Conservation (phyloP, 2,113 vertebrate species). For the Pseudonaja textilis region DNA sequence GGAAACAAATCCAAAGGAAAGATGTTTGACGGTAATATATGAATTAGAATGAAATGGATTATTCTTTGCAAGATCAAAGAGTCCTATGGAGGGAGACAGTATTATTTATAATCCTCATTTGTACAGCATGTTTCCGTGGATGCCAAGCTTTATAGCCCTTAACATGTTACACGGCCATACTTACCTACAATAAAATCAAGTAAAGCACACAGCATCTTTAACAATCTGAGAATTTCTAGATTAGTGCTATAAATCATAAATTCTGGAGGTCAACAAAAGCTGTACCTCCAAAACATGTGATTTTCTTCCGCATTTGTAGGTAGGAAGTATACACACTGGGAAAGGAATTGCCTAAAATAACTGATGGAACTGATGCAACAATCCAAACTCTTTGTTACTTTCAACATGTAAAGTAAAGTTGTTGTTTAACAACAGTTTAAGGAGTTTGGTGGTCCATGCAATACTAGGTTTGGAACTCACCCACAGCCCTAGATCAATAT, state of each 20-base stretch:
- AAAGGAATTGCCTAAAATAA: not conserved
- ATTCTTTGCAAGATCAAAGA: not conserved
- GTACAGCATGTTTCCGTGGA: not conserved
- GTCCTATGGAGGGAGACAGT: not conserved
- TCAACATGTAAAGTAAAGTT: not conserved
- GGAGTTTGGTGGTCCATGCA: not conserved
- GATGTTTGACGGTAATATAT: not conserved
- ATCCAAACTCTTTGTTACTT: not conserved
- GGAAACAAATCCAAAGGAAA: too few relatives aligned
- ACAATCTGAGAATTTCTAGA: slow-evolving; percentile 8
- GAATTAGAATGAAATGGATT: not conserved
- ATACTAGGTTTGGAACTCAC: not conserved
- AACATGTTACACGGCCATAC: not conserved
- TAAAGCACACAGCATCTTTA: slow-evolving; percentile 22
- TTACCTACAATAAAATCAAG: slow-evolving; percentile 7
- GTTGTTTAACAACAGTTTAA: not conserved
- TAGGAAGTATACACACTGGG: not conserved
- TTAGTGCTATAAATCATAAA: not conserved
- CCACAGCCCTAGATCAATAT: not conserved
- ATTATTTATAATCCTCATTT: slow-evolving; percentile 13
- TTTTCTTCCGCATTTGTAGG: not conserved
- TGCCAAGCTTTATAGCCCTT: slow-evolving; percentile 10
- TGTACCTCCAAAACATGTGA: not conserved
- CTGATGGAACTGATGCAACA: not conserved
- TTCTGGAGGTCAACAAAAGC: not conserved